Conservation (phyloP, 2,888 invertebrate species). For the Entomobrya multifasciata region DNA sequence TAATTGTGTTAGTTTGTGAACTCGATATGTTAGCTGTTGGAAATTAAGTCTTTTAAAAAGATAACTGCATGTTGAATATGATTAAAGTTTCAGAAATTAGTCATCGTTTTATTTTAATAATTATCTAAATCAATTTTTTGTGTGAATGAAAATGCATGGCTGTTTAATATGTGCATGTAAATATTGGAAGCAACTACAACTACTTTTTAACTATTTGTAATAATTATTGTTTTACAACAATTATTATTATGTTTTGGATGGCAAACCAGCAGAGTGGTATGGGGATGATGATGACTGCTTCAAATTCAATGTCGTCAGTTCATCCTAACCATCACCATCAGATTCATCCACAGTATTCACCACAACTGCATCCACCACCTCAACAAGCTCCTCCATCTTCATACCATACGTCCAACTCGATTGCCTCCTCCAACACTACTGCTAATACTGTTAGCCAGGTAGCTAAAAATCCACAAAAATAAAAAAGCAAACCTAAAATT, state of each 20-base stretch:
- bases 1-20: too few species aligned
- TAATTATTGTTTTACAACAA: conserved; percentile 40
- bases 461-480: conserved; percentile 57
- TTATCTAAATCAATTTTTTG: too few species aligned
- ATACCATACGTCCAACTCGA: conserved; percentile 58
- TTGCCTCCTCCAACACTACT: conserved; percentile 68
- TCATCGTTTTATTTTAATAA: too few species aligned
- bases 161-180: conserved; percentile 25
- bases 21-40: background rate
- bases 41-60: background rate
- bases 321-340: conserved; percentile 73
- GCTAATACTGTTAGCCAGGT: conserved; percentile 80
- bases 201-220: background rate
- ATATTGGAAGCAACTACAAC: conserved; percentile 34
- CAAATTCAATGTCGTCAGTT: conserved; percentile 74
- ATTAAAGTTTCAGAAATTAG: too few species aligned
- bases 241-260: conserved; percentile 78
- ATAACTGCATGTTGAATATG: background rate
- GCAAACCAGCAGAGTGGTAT: conserved; percentile 77
- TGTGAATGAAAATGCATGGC: background rate
- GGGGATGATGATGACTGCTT: conserved; percentile 79
- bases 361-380: conserved; percentile 73
- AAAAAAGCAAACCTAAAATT: conserved; percentile 31
- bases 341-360: conserved; percentile 72
- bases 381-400: conserved; percentile 51